These are phyloP conservation scores for Cryptops parisi DNA, from an alignment of 2,888 invertebrate species.

Conservation along the genomic window DNA sequence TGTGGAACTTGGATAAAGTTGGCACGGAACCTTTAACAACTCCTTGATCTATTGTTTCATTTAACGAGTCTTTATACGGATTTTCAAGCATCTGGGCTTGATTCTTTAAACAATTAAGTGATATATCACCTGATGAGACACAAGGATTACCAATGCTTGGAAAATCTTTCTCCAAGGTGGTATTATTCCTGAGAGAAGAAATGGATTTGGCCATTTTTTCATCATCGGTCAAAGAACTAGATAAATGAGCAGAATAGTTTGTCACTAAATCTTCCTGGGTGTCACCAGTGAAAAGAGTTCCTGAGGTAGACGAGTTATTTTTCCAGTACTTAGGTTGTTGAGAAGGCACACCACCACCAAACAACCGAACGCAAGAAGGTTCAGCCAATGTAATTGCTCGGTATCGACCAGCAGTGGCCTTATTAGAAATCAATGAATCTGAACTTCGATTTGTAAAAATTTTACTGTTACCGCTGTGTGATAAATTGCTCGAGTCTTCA, in stretches of 20 bases:
- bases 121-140: too few species aligned
- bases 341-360: constrained; percentile 4
- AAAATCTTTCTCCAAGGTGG: too few species aligned
- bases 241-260: background rate
- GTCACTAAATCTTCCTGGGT: background rate
- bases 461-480: background rate
- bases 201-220: background rate
- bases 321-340: background rate
- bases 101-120: too few species aligned
- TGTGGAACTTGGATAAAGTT: too few species aligned
- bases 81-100: too few species aligned
- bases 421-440: background rate
- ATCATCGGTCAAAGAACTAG: background rate
- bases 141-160: too few species aligned
- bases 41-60: too few species aligned
- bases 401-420: background rate
- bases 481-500: background rate
- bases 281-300: too few species aligned
- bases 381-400: constrained; percentile 5
- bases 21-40: too few species aligned
- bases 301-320: background rate
- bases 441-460: background rate
- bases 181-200: too few species aligned
- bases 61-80: too few species aligned
- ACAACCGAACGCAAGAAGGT: constrained; percentile 8